A percentile compares a stretch with the other conserved stretches of the same genome.
These are phyloP conservation scores for Elaphurus davidianus DNA, from an alignment of 2,113 vertebrate genomes.

Conservation along the genomic window DNA sequence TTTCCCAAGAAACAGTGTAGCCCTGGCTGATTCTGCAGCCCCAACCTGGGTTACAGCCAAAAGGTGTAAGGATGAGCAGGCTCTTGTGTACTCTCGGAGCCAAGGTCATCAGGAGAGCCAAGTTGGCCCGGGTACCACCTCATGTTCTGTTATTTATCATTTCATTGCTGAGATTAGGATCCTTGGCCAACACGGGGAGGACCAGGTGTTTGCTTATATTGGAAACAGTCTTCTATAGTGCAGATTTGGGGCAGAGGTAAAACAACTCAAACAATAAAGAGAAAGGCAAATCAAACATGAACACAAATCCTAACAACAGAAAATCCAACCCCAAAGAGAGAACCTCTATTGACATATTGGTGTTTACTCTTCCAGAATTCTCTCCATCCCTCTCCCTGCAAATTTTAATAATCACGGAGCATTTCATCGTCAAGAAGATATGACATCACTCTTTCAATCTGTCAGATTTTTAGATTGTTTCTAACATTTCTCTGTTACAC, in stretches of 20 bases:
- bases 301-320: background rate
- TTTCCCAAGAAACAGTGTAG: background rate
- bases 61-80: background rate
- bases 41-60: background rate
- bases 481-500: background rate
- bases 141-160: background rate
- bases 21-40: background rate
- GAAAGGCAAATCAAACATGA: background rate
- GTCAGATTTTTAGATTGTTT: background rate
- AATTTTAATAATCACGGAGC: background rate
- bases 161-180: background rate
- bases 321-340: background rate
- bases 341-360: rapidly evolving
- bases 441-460: background rate
- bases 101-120: background rate
- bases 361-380: background rate
- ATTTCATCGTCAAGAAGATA: background rate
- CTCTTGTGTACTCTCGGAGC: background rate
- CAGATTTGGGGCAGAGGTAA: background rate
- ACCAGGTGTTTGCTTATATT: background rate
- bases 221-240: background rate
- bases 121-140: background rate
- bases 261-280: background rate
- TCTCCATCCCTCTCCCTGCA: background rate
- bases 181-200: background rate